phyloP scores from a whole-genome alignment of 2,888 invertebrate genomes.

The Allygus modestus region DNA sequence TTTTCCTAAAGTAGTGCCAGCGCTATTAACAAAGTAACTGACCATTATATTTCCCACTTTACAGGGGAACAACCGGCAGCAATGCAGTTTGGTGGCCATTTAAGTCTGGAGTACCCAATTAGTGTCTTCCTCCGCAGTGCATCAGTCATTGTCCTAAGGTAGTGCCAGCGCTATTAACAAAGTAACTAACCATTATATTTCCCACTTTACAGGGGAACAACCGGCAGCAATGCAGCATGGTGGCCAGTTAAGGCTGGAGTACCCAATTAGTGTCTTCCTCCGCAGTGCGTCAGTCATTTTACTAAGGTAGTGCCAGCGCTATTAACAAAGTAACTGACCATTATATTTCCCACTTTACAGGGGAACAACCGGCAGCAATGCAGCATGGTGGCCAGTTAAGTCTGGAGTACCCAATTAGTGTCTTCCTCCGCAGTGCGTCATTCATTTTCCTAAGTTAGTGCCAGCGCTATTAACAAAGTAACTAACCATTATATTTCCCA shows the following conservation, averaged over 20 bases:
- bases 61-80: constrained; percentile 93
- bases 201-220: constrained; percentile 82
- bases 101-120: constrained; percentile 84
- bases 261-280: constrained; percentile 84
- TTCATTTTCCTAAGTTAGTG: constrained; percentile 65
- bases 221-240: constrained; percentile 93
- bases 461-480: constrained; percentile 77
- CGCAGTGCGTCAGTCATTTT: constrained; percentile 77
- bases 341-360: neutral
- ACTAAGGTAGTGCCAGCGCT: neutral
- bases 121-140: constrained; percentile 84
- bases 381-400: constrained; percentile 86
- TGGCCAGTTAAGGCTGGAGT: constrained; percentile 83
- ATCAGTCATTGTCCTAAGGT: constrained; percentile 66
- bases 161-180: constrained; percentile 58
- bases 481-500: neutral
- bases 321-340: constrained; percentile 71
- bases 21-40: neutral
- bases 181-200: neutral
- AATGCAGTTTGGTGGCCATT: constrained; percentile 88
- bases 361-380: constrained; percentile 92
- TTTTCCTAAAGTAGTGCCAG: neutral
- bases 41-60: neutral
- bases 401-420: constrained; percentile 84
- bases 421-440: constrained; percentile 82